These are phyloP conservation scores for Cremastinae sp. DNA, from an alignment of 2,888 invertebrate species.

Conservation along the genomic window DNA sequence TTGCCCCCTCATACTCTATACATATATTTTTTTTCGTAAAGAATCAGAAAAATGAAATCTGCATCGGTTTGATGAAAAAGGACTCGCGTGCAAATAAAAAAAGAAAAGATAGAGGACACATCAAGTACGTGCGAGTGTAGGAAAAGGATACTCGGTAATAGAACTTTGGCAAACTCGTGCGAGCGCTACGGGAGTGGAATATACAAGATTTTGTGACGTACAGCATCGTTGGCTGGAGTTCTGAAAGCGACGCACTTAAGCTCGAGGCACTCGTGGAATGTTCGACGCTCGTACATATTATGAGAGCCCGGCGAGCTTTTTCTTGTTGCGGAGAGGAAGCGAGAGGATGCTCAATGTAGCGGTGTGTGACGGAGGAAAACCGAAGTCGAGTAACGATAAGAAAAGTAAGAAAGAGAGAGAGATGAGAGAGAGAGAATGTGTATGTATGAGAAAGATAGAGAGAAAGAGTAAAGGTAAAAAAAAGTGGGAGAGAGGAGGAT, in stretches of 20 bases:
- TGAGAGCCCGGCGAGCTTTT: conserved; percentile 14
- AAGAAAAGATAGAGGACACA: conserved; percentile 14
- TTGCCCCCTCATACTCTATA: too few relatives aligned
- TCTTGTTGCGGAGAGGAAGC: conserved; percentile 30
- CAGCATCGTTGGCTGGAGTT: conserved; percentile 32
- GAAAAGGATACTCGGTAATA: conserved; percentile 14
- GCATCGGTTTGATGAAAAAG: neutral
- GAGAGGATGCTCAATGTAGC: neutral
- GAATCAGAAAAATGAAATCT: too few relatives aligned
- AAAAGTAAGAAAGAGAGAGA: conserved; percentile 22
- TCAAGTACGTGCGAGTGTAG: conserved; percentile 2
- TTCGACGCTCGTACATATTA: conserved; percentile 46
- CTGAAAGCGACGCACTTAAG: conserved; percentile 59
- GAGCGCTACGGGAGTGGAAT: conserved; percentile 21
- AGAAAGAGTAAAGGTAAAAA: conserved; percentile 14
- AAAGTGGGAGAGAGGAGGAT: conserved; percentile 1
- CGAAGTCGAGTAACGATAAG: conserved; percentile 48
- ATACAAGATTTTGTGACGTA: conserved; percentile 47
- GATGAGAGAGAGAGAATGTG: too few relatives aligned
- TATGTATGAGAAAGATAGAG: neutral
- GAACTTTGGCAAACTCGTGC: conserved; percentile 51
- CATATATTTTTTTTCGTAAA: too few relatives aligned
- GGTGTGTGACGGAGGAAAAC: conserved; percentile 4
- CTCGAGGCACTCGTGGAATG: conserved; percentile 58
- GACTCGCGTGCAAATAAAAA: neutral